Base-by-base conservation (phyloP, 1,140 invertebrate species). In the Drosophila quadrilineata region DNA sequence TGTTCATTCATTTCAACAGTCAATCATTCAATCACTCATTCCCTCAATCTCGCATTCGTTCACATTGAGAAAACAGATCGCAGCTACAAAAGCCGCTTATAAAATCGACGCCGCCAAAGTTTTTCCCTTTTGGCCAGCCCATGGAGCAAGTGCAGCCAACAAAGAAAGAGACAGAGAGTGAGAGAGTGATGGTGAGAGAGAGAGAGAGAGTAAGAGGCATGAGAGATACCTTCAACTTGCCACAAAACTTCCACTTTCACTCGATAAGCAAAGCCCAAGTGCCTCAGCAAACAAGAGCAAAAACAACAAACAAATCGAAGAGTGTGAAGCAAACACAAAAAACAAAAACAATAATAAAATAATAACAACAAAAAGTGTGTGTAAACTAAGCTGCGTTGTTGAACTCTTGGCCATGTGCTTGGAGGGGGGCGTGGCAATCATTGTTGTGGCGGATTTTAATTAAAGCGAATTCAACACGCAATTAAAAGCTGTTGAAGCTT, bases 381-480 rank as follows among this genome's bases (percentile, higher is more conserved):
- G 33, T 53, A 74, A 62, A 28, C 57, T 82, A 73, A 84, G 85
- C 67, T 67, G 57, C 62, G 52, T 54, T n/a, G n/a, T n/a, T 84
- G 69, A 73, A 67, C 70, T 58, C 41, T 62, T 48, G 41, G 40
- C 50, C 14, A 48, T 50, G 14, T 21, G 29, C 21, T 49, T 26
- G n/a, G 10, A 5, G 2, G 2, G 46, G 6, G 2, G 19, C 3
- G 26, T 9, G 46, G 46, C 2, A 17, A n/a, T n/a, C n/a, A n/a
- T n/a, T n/a, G 3, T n/a, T 31, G 53, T 38, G 43, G 43, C 57
- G 63, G 68, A 65, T 75, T 85, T 85, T 85, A 85, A 85, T 85
- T 85, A 85, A 85, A 66, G 41, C 56, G 71, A 75, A 85, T 85
- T 85, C 65, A 85, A 56, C 79, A 85, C 79, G 79, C 79, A 75